Percentiles rank a stretch among this genome's conserved stretches.
Conservation (phyloP, 2,797 vertebrate species). For the Liparis tanakae region DNA sequence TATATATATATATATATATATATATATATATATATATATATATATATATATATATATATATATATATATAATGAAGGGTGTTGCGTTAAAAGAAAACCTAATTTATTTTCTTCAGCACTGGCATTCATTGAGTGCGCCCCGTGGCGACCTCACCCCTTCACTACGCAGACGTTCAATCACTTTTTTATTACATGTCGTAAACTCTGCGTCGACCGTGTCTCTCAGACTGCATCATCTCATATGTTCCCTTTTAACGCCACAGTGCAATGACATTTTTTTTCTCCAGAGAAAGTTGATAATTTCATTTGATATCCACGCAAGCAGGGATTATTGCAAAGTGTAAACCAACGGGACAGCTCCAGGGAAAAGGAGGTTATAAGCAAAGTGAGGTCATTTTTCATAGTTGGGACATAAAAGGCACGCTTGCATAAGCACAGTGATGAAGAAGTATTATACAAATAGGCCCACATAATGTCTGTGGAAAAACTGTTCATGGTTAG, state of each 20-base stretch:
- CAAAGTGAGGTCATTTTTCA: background rate
- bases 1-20: background rate
- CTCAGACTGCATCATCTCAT: slow-evolving; percentile 28
- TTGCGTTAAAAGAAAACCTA: background rate
- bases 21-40: background rate
- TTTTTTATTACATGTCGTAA: slow-evolving; percentile 51
- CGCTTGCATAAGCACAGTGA: slow-evolving; percentile 2
- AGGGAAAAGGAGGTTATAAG: background rate
- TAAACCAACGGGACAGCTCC: slow-evolving; percentile 8
- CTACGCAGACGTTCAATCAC: slow-evolving; percentile 52
- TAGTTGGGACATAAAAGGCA: background rate
- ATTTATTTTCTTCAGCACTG: slow-evolving; percentile 28
- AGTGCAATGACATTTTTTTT: slow-evolving; percentile 47
- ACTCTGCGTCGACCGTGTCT: slow-evolving; percentile 34
- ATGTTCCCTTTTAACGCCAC: slow-evolving; percentile 26
- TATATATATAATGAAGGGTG: background rate
- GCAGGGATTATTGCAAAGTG: slow-evolving; percentile 25
- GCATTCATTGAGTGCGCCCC: slow-evolving; percentile 41
- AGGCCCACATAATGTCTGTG: slow-evolving; percentile 9
- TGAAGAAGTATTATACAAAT: slow-evolving; percentile 11
- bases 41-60: no score
- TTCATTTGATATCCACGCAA: slow-evolving; percentile 41
- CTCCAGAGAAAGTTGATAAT: slow-evolving; percentile 19
- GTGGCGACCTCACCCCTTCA: slow-evolving; percentile 43
- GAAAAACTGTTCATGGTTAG: slow-evolving; percentile 22